Conservation (phyloP, 2,113 vertebrate genomes). For the Sturnira hondurensis region DNA sequence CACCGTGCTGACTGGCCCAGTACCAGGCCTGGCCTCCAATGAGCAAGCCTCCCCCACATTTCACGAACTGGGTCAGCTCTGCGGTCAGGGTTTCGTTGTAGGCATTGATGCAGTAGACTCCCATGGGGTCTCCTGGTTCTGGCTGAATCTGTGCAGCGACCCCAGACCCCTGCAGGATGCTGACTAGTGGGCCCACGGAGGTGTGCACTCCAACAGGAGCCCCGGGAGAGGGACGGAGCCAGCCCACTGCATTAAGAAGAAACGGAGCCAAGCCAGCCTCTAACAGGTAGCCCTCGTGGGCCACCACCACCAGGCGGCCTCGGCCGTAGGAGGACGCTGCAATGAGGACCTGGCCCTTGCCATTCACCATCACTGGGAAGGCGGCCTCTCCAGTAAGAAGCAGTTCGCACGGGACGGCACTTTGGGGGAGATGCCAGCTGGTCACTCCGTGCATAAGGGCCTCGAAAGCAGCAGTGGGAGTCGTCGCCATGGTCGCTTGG, state of each 20-base stretch:
- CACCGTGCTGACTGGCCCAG: constrained; percentile 54
- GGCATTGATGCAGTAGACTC: constrained; percentile 67
- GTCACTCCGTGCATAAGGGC: constrained; percentile 63
- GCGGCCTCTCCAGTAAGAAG: constrained; percentile 61
- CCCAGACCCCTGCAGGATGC: constrained; percentile 66
- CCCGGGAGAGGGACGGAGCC: constrained; percentile 65
- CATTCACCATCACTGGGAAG: constrained; percentile 72
- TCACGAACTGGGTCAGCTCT: constrained; percentile 69
- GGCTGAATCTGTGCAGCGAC: background rate
- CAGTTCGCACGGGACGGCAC: constrained; percentile 42
- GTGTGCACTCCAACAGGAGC: constrained; percentile 77
- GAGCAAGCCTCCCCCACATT: constrained; percentile 72
- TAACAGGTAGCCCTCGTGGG: constrained; percentile 82
- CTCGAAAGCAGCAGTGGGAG: constrained; percentile 25
- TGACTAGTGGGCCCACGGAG: constrained; percentile 66
- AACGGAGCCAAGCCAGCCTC: constrained; percentile 68
- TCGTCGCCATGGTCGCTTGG: background rate
- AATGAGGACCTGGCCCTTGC: constrained; percentile 70
- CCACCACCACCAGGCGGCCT: constrained; percentile 83
- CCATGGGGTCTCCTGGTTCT: constrained; percentile 59
- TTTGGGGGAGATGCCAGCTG: constrained; percentile 50
- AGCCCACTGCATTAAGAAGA: constrained; percentile 83
- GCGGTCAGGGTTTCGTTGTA: background rate
- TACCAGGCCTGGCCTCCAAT: constrained; percentile 76
- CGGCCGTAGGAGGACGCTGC: constrained; percentile 76